Percentiles rank a stretch among this genome's conserved stretches.
Evolutionary conservation across 2,113 vertebrate genomes (phyloP).

Genomic region (Phaetusa simplex): DNA sequence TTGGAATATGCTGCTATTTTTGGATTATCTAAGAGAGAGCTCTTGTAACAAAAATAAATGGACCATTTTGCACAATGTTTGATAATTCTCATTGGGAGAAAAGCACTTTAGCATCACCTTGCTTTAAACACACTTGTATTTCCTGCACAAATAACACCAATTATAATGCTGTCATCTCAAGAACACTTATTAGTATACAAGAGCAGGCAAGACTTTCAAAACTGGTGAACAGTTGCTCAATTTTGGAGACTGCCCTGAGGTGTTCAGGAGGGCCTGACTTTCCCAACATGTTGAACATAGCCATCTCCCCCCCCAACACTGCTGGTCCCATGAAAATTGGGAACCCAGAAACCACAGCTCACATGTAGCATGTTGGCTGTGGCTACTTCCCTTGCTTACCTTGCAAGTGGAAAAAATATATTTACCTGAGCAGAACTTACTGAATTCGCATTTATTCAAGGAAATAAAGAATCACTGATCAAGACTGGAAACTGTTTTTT

Average conservation of each 20-base stretch:
- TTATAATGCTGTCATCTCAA: neutral
- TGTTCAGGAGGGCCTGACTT: neutral
- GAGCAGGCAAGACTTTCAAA: neutral
- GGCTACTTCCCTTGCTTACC: neutral
- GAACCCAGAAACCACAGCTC: neutral
- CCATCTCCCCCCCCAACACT: accelerated
- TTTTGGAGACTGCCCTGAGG: neutral
- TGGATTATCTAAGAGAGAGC: neutral
- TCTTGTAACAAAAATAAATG: neutral
- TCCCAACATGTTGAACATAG: neutral
- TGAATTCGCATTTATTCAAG: neutral
- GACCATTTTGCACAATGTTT: neutral
- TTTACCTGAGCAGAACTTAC: neutral
- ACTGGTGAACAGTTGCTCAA: neutral
- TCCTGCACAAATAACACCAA: neutral
- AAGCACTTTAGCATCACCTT: neutral
- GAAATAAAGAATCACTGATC: neutral
- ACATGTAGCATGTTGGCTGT: neutral
- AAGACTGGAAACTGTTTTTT: neutral
- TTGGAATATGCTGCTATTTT: neutral
- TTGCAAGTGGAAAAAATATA: neutral
- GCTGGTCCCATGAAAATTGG: accelerated
- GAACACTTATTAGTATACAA: neutral
- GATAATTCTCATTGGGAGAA: neutral
- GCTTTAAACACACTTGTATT: neutral